Evolutionary conservation across 2,113 vertebrate species (phyloP).

Genomic region (Solea solea): DNA sequence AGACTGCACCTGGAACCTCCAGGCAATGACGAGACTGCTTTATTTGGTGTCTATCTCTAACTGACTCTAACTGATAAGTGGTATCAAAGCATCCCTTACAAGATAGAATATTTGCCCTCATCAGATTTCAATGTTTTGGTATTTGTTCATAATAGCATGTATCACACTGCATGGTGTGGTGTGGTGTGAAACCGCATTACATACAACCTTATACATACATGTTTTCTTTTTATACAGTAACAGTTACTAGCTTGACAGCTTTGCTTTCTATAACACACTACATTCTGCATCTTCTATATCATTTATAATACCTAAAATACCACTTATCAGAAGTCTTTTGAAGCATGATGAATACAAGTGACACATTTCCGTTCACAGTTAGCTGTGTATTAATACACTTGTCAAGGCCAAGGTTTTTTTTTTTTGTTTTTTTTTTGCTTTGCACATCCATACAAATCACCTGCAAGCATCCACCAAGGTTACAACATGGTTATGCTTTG

Average conservation of each 20-base stretch:
- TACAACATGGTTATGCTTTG: background rate
- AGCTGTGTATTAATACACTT: slow-evolving; percentile 29
- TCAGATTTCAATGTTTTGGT: too few relatives aligned
- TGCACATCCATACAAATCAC: slow-evolving; percentile 28
- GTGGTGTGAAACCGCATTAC: too few relatives aligned
- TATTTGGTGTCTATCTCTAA: too few relatives aligned
- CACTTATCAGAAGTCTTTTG: slow-evolving; percentile 1
- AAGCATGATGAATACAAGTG: background rate
- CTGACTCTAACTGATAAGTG: too few relatives aligned
- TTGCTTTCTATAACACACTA: background rate
- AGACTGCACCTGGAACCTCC: background rate
- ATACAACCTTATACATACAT: too few relatives aligned
- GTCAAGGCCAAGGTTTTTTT: slow-evolving; percentile 33
- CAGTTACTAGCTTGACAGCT: background rate
- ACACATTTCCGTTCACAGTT: slow-evolving; percentile 13
- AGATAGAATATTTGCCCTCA: too few relatives aligned
- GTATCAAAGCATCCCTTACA: too few relatives aligned
- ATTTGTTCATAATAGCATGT: too few relatives aligned
- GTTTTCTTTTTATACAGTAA: too few relatives aligned
- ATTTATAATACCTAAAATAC: background rate
- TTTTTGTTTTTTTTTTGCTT: background rate
- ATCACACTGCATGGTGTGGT: too few relatives aligned
- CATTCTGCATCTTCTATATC: background rate
- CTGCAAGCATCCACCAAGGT: slow-evolving; percentile 42
- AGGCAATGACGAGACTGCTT: too few relatives aligned